A percentile compares a stretch with the other conserved stretches of the same genome.
Evolutionary conservation across 1,140 invertebrate genomes (phyloP).

Genomic region (Macrotrachela quadricornifera): DNA sequence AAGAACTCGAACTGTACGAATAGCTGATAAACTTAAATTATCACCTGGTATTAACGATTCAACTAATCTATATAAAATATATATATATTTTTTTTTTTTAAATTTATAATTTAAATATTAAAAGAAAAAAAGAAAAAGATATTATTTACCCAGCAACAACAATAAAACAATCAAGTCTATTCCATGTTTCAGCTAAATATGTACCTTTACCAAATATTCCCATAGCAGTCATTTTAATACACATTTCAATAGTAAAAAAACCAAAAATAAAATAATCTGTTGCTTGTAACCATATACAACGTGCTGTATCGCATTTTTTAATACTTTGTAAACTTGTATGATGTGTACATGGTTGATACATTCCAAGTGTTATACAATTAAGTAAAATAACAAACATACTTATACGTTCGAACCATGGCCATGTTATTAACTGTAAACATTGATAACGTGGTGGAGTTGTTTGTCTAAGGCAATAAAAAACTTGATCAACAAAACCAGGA

Average conservation of each 20-base stretch:
- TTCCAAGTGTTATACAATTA: slow-evolving; percentile 93
- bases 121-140: no score
- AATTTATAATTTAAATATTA: no score
- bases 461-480: slow-evolving; percentile 59
- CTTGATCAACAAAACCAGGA: slow-evolving; percentile 55
- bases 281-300: slow-evolving; percentile 78
- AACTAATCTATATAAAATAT: slow-evolving; percentile 44
- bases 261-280: slow-evolving; percentile 95
- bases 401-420: slow-evolving; percentile 96
- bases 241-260: slow-evolving; percentile 64
- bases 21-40: slow-evolving; percentile 91
- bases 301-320: slow-evolving; percentile 65
- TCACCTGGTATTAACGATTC: slow-evolving; percentile 84
- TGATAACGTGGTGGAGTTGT: slow-evolving; percentile 58
- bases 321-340: no score
- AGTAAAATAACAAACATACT: slow-evolving; percentile 93
- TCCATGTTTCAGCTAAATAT: slow-evolving; percentile 89
- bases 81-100: no score
- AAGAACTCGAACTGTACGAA: slow-evolving; percentile 84
- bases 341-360: slow-evolving; percentile 90
- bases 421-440: slow-evolving; percentile 80
- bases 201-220: slow-evolving; percentile 79
- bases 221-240: slow-evolving; percentile 95
- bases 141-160: slow-evolving; percentile 73
- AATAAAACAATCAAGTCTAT: slow-evolving; percentile 91